phyloP scores from a whole-genome alignment of 30 jellyfish, hydroid and myxozoan genomes.

The Cassiopea andromeda region DNA sequence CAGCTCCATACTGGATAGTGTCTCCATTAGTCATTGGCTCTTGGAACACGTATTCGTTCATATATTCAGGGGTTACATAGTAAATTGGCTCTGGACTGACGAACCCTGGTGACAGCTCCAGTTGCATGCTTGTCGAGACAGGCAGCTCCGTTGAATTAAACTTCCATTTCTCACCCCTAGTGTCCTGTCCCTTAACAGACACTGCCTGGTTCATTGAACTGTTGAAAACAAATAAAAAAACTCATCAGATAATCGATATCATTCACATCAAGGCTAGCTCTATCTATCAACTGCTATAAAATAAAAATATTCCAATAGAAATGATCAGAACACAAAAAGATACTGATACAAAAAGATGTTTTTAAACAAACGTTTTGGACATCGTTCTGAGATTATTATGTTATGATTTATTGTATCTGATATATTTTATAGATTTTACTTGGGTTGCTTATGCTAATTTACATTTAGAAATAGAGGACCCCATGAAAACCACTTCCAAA shows the following conservation, averaged over 20 bases:
- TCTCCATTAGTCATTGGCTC: constrained; percentile 72
- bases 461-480: too few species aligned
- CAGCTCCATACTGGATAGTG: constrained; percentile 53
- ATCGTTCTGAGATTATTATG: too few species aligned
- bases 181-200: constrained; percentile 66
- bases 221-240: neutral
- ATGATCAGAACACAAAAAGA: too few species aligned
- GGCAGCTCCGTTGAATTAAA: constrained; percentile 28
- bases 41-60: constrained; percentile 65
- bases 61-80: constrained; percentile 69
- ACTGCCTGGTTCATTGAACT: constrained; percentile 76
- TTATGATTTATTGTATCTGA: too few species aligned
- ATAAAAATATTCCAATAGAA: too few species aligned
- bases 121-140: constrained; percentile 61
- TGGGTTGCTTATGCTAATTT: too few species aligned
- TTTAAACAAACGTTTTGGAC: too few species aligned
- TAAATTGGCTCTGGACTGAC: constrained; percentile 75
- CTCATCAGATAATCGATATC: neutral
- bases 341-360: too few species aligned
- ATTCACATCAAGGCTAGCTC: too few species aligned
- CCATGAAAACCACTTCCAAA: too few species aligned
- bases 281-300: too few species aligned
- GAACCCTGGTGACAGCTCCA: constrained; percentile 71
- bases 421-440: too few species aligned
- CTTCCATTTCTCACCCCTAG: constrained; percentile 70